A percentile compares a stretch with the other conserved stretches of the same genome.
Conservation (phyloP, 2,797 vertebrate genomes). For the Alectoris magna region DNA sequence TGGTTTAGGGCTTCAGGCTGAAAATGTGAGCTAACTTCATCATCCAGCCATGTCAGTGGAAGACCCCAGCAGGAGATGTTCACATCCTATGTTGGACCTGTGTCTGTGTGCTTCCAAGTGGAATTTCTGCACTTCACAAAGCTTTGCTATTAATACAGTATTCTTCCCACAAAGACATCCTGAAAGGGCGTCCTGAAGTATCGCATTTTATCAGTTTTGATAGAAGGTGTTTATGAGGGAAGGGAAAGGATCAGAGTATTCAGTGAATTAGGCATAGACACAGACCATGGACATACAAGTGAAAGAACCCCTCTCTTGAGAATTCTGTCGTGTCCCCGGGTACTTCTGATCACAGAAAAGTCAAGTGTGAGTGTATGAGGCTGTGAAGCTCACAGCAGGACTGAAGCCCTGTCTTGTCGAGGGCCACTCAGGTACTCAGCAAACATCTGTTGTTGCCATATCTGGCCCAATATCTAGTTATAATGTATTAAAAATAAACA, state of each 20-base stretch:
- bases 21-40: neutral
- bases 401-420: neutral
- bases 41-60: neutral
- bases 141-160: neutral
- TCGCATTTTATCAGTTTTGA: neutral
- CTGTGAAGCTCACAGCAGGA: neutral
- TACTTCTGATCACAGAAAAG: neutral
- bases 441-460: neutral
- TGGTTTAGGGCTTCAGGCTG: neutral
- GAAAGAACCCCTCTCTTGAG: neutral
- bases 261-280: neutral
- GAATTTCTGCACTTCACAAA: neutral
- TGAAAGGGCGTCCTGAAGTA: neutral
- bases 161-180: neutral
- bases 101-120: neutral
- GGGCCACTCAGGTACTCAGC: neutral
- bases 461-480: neutral
- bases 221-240: neutral
- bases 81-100: fast-evolving
- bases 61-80: neutral
- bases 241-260: neutral
- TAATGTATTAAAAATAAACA: constrained; percentile 24
- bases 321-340: neutral
- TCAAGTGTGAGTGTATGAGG: neutral
- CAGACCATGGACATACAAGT: neutral